Percentiles rank a stretch among this genome's conserved stretches.
These are phyloP conservation scores for Semnornis frantzii DNA, from an alignment of 2,113 vertebrate species.

Conservation along the genomic window DNA sequence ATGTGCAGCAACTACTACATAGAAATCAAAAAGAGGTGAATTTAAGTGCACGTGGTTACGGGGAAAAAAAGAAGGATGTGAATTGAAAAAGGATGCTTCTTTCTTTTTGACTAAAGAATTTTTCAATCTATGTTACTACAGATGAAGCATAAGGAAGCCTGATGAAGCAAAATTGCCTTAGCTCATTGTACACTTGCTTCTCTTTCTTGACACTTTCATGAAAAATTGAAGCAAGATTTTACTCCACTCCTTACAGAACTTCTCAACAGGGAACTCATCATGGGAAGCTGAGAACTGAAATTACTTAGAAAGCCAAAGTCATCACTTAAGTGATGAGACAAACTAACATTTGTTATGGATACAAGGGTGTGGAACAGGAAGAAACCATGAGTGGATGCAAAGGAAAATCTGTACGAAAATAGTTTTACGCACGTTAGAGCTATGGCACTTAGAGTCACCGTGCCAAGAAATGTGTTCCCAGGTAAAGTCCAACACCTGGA, in stretches of 20 bases:
- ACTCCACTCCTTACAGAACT: neutral
- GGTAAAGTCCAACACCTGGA: neutral
- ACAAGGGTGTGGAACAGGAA: neutral
- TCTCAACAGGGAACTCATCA: neutral
- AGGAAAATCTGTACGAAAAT: neutral
- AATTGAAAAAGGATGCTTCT: constrained; percentile 9
- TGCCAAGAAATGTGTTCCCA: neutral
- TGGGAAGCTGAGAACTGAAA: neutral
- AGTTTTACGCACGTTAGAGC: neutral
- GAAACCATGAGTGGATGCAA: neutral
- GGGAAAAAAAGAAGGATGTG: neutral
- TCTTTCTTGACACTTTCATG: neutral
- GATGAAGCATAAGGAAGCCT: neutral
- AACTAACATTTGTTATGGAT: neutral
- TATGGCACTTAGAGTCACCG: neutral
- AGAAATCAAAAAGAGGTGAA: constrained; percentile 24
- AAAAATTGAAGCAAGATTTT: neutral
- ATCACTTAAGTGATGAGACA: neutral
- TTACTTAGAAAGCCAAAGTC: neutral
- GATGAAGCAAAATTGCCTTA: neutral
- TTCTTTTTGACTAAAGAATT: neutral
- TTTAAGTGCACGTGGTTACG: neutral
- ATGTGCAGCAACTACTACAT: neutral
- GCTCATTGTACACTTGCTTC: neutral
- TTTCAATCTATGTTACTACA: neutral